These are phyloP conservation scores for Montipora cactus DNA, from an alignment of 64 coral and sea anemone species.

Conservation along the genomic window DNA sequence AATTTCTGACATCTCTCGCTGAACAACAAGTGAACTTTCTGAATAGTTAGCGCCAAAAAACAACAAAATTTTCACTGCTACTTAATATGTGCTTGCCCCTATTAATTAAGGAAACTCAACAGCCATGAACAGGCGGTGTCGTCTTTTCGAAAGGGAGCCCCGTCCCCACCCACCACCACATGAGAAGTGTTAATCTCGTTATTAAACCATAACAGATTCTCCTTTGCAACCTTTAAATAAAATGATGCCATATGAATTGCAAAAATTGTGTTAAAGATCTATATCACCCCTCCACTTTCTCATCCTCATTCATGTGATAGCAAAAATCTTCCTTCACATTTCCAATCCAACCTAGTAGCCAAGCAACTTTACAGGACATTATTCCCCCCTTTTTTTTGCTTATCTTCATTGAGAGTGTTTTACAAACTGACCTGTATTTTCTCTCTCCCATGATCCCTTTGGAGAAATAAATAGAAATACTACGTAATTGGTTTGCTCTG, in stretches of 20 bases:
- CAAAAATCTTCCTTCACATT: constrained; percentile 65
- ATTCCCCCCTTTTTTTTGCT: constrained; percentile 50
- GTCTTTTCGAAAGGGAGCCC: too few species aligned
- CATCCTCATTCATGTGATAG: constrained; percentile 9
- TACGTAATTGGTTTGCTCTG: too few species aligned
- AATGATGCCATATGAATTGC: constrained; percentile 43
- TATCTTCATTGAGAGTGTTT: constrained; percentile 47
- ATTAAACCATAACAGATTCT: constrained; percentile 29
- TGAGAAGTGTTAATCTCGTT: constrained; percentile 54
- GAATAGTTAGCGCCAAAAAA: constrained; percentile 57
- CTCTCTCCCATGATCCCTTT: too few species aligned
- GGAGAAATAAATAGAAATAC: too few species aligned
- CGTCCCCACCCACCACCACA: constrained; percentile 22
- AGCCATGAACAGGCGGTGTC: constrained; percentile 54
- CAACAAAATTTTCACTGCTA: constrained; percentile 61
- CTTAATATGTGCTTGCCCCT: constrained; percentile 60
- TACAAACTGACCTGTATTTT: constrained; percentile 46
- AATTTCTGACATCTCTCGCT: too few species aligned
- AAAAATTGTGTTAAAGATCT: too few species aligned
- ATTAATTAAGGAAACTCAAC: constrained; percentile 39
- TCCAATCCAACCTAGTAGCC: constrained; percentile 47
- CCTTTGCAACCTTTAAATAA: constrained; percentile 35
- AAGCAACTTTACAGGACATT: constrained; percentile 70
- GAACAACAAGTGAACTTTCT: constrained; percentile 6
- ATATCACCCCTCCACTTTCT: too few species aligned